Base-by-base conservation (phyloP, 2,797 vertebrate genomes). In the Garrulus glandarius region DNA sequence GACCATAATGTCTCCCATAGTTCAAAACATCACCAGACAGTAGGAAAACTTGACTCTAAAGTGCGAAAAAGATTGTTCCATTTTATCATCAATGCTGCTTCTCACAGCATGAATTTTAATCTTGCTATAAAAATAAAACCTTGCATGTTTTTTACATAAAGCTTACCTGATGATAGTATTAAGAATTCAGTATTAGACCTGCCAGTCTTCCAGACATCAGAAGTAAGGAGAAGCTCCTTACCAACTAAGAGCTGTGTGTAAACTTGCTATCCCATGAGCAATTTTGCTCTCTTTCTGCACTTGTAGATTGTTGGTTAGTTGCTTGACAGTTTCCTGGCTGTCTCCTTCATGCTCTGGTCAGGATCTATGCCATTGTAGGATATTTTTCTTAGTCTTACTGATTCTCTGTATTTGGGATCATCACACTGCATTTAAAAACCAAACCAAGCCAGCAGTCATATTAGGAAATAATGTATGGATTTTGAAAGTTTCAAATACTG, bases 361-460 rank as follows among this genome's bases (percentile, higher is more conserved):
- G 37, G 19, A 36, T 71, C 41, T 46, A 0, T 81, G 46, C 41
- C 27, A 26, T 61, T 0, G 0, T 39, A 74, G 19, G 2, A 4
- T 68, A 18, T 39, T 34, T 71, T 47, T 65, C 15, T 15, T 72
- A 63, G 22, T 27, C 34, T 67, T 15, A 57, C 43, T 84, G 27
- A 61, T 75, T 30, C 22, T 81, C 15, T 84, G 43, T 22, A 29
- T 86, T 60, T 18, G 46, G 68, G n/a, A 37, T 77, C 8, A 18
- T 87, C 50, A 43, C 19, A 37, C 9, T 27, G 9, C 18, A 9
- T 64, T 87, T 70, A 64, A 80, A 93, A 95, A 46, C 2, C 36
- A 65, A 75, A 52, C 8, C 22, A 77, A 68, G 23, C 14, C 57
- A 47, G 12, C 53, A 80, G 6, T 19, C 37, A 24, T 46, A 43